phyloP scores from a whole-genome alignment of 2,797 vertebrate species.

The Trematomus bernacchii region DNA sequence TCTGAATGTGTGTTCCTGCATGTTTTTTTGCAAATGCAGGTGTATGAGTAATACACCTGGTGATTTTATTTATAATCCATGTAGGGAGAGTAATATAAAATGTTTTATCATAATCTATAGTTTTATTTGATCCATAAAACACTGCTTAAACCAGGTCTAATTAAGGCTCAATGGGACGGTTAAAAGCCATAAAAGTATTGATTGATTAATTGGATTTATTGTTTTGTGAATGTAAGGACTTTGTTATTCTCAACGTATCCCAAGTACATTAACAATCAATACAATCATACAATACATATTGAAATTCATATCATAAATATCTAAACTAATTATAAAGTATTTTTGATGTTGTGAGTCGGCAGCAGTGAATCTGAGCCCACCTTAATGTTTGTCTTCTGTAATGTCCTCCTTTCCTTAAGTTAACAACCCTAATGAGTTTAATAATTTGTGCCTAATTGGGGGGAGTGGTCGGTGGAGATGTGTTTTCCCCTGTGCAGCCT shows the following conservation, averaged over 20 bases:
- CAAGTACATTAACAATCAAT: neutral
- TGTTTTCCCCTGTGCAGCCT: neutral
- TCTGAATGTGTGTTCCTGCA: neutral
- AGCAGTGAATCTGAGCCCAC: neutral
- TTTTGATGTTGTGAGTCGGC: neutral
- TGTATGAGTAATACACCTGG: neutral
- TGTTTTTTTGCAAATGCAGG: neutral
- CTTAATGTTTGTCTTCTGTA: neutral
- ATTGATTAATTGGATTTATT: neutral
- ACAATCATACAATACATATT: neutral
- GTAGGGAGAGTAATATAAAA: slow-evolving; percentile 8
- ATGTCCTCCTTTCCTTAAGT: slow-evolving; percentile 1
- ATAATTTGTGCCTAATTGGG: slow-evolving; percentile 18
- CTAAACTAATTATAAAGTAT: neutral
- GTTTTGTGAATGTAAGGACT: neutral
- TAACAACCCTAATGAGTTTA: slow-evolving; percentile 22
- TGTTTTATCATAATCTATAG: neutral
- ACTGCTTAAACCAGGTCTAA: too few species aligned
- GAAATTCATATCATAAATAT: neutral
- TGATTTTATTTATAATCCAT: neutral
- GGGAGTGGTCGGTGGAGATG: slow-evolving; percentile 1
- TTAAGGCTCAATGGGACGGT: neutral
- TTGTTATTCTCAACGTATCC: neutral
- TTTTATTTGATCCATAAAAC: neutral
- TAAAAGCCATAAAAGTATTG: neutral